Base-by-base conservation (phyloP, 2,113 vertebrate species). In the Microcebus jonahi region DNA sequence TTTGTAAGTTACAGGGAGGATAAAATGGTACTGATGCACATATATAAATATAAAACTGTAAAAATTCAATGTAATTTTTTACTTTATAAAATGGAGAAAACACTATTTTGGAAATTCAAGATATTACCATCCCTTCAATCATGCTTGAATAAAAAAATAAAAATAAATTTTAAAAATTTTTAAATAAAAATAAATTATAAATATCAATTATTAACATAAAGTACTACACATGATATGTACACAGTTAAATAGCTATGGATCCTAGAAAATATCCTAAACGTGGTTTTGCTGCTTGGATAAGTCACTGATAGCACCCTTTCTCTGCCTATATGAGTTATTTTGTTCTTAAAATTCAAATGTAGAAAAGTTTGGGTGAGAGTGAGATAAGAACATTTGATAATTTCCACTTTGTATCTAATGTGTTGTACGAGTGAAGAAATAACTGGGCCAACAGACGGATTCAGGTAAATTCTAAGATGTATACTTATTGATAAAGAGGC, bases 131-230 rank as follows among this genome's bases (percentile, higher is more conserved):
- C 31, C 34, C 50, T 68, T 59, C 50, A 67, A 55, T 91, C 57
- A 85, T 68, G 77, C 45, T 8, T 57, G 7, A 57, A 57, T 57
- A 57, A 57, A 57, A 57, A 57, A 21, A 61, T 61, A 61, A 61
- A 61, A 27, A 27, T 61, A 61, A 61, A 61, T 57, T 61, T 61
- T 12, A 12, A 27, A 61, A 61, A 10, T 9, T 27, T 61, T 61
- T 61, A 61, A 27, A 25, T 25, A 61, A 61, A 61, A 27, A 61
- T 27, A 61, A 61, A 61, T 27, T 61, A 11, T 91, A 93, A 93
- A 86, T 59, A 82, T 63, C 45, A 59, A 65, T 45, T 77, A 77
- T 39, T 91, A 88, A 88, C 29, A 86, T 50, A 82, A 96, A 88
- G 39, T 84, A 73, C 36, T 61, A 48, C 4, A 82, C 2, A 48